Evolutionary conservation across 2,888 invertebrate species (phyloP).

Genomic region (Anagyrus pseudococci): DNA sequence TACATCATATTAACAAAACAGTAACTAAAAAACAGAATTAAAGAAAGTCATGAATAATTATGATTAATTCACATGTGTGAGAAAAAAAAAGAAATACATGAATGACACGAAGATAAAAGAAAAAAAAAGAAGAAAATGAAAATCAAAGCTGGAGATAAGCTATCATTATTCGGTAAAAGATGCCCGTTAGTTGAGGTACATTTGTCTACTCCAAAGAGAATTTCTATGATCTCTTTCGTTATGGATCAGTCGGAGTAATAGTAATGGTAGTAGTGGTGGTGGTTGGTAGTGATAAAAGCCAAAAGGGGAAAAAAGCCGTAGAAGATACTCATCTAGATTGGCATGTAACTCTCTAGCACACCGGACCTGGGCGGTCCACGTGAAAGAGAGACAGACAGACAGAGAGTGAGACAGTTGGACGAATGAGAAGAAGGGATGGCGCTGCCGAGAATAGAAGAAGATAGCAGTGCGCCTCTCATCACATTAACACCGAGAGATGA

Average conservation of each 20-base stretch:
- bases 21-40: conserved; percentile 5
- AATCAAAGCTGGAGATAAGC: neutral
- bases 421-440: conserved; percentile 45
- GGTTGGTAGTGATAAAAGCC: conserved; percentile 14
- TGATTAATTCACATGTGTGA: neutral
- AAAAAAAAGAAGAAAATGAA: conserved; percentile 1
- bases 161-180: conserved; percentile 10
- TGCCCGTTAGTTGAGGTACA: conserved; percentile 15
- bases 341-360: conserved; percentile 24
- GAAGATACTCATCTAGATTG: conserved; percentile 29
- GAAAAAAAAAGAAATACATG: neutral
- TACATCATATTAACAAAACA: neutral
- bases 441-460: conserved; percentile 57
- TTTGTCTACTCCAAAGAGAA: conserved; percentile 3
- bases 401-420: neutral
- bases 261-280: too few relatives aligned
- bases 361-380: neutral
- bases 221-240: neutral
- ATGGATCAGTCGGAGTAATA: too few relatives aligned
- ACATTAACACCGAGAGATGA: conserved; percentile 42
- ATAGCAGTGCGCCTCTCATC: conserved; percentile 24
- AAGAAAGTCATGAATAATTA: conserved; percentile 1
- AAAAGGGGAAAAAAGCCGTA: conserved; percentile 15
- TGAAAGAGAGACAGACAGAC: neutral
- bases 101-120: conserved; percentile 1